Percentiles rank a stretch among this genome's conserved stretches.
phyloP scores from a whole-genome alignment of 2,113 vertebrate species.

The Ptychochromis oligacanthus region DNA sequence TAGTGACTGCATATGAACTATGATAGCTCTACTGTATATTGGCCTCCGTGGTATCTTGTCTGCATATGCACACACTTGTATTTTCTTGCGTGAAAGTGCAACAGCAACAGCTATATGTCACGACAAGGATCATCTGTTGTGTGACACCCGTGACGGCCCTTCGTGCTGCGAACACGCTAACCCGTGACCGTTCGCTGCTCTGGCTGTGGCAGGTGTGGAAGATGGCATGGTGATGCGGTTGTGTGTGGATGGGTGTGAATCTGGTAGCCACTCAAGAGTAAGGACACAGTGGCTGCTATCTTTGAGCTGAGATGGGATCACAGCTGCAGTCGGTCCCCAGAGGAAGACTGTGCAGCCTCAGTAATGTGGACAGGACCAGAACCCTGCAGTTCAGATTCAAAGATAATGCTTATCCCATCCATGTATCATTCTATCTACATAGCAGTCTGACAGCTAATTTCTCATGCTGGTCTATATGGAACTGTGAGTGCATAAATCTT shows the following conservation, averaged over 20 bases:
- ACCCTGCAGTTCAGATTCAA: conserved; percentile 31
- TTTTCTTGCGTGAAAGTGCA: conserved; percentile 19
- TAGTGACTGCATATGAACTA: background rate
- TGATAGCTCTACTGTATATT: conserved; percentile 4
- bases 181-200: conserved; percentile 58
- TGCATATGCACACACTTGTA: background rate
- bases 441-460: conserved; percentile 59
- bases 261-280: conserved; percentile 8
- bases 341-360: conserved; percentile 23
- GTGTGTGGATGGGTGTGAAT: conserved; percentile 23
- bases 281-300: conserved; percentile 17
- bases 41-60: background rate
- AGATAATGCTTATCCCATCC: conserved; percentile 20
- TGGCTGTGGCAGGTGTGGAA: conserved; percentile 49
- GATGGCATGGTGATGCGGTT: conserved; percentile 2
- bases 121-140: conserved; percentile 56
- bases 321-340: conserved; percentile 19
- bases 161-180: conserved; percentile 32
- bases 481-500: conserved; percentile 46
- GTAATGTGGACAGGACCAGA: conserved; percentile 21
- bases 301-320: conserved; percentile 42
- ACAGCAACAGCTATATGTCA: conserved; percentile 53
- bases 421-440: conserved; percentile 53
- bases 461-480: conserved; percentile 54
- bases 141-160: conserved; percentile 48